Conservation (phyloP, 2,113 vertebrate genomes). For the Ranitomeya variabilis region DNA sequence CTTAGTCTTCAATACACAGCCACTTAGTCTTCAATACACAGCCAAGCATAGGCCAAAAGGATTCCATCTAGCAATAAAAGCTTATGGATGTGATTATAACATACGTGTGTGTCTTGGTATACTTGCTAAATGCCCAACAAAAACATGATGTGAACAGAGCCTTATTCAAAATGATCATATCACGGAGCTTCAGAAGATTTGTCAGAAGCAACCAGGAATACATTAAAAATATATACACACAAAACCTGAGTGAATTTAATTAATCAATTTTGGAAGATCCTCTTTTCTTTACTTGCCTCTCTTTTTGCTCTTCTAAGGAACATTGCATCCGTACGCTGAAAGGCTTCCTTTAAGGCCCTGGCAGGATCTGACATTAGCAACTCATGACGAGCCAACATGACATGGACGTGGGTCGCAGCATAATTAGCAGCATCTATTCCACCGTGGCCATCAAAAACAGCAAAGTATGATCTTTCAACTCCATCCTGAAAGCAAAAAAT, state of each 20-base stretch:
- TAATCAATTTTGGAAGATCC: background rate
- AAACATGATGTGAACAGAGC: no score
- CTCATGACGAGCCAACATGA: conserved; percentile 75
- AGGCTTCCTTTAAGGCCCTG: conserved; percentile 79
- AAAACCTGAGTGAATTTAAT: background rate
- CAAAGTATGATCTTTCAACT: conserved; percentile 81
- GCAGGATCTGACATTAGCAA: conserved; percentile 72
- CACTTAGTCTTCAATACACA: no score
- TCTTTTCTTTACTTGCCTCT: conserved; percentile 74
- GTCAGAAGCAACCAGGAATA: no score
- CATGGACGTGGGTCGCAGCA: conserved; percentile 83
- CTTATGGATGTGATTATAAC: no score
- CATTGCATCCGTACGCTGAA: conserved; percentile 84
- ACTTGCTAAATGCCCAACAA: background rate
- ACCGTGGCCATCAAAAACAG: conserved; percentile 92
- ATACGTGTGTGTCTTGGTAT: no score
- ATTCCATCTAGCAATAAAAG: no score
- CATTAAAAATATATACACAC: no score
- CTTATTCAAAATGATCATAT: background rate
- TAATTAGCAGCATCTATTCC: conserved; percentile 89
- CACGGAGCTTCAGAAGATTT: background rate
- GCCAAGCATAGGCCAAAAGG: no score
- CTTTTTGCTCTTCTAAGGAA: conserved; percentile 86
- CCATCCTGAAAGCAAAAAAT: conserved; percentile 72
- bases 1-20: no score